These are phyloP conservation scores for Camelus dromedarius DNA, from an alignment of 2,113 vertebrate species.

Conservation along the genomic window DNA sequence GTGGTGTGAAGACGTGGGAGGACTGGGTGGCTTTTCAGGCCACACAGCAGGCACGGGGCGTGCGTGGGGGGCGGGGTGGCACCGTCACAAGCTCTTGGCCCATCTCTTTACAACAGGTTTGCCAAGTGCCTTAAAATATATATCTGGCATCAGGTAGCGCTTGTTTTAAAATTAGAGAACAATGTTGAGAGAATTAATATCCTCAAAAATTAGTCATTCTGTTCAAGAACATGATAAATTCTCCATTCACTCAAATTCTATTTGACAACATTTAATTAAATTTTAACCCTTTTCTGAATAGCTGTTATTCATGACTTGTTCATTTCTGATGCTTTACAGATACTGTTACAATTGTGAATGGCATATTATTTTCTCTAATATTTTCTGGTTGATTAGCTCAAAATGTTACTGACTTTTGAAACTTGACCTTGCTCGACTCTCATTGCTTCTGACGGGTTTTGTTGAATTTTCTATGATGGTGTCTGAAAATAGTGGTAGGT, in stretches of 20 bases:
- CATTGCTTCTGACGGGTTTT: not conserved
- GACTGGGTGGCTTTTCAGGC: too few species aligned
- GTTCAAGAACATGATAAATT: not conserved
- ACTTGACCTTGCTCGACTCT: not conserved
- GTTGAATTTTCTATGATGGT: not conserved
- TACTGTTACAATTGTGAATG: not conserved
- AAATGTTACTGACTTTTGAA: not conserved
- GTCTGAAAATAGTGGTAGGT: not conserved
- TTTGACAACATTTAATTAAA: constrained; percentile 38
- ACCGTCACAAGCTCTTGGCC: too few species aligned
- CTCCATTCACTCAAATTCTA: not conserved
- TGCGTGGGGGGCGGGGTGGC: too few species aligned
- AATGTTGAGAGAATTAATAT: not conserved
- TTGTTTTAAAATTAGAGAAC: not conserved
- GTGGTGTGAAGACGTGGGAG: too few species aligned
- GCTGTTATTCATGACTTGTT: not conserved
- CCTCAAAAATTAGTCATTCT: not conserved
- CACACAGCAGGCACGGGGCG: too few species aligned
- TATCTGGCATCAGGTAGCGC: not conserved
- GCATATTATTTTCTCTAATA: not conserved
- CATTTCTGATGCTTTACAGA: not conserved
- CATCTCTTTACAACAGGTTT: not conserved
- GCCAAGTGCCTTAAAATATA: not conserved
- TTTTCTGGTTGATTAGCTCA: not conserved
- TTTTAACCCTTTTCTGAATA: not conserved